Percentiles rank a stretch among this genome's conserved stretches.
phyloP scores from a whole-genome alignment of 2,797 vertebrate genomes.

The Spheniscus humboldti region DNA sequence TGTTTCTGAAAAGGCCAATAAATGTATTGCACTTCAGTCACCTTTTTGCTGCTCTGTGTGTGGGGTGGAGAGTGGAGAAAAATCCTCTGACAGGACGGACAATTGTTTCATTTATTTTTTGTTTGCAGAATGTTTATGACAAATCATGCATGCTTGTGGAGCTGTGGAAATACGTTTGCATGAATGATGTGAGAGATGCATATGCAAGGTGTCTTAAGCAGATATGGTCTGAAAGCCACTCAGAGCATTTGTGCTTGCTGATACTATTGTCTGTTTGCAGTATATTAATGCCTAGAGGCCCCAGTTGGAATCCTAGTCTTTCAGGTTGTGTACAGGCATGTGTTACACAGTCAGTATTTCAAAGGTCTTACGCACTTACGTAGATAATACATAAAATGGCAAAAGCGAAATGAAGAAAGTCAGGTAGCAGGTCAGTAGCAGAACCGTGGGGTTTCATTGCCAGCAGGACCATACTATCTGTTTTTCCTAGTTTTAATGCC shows the following conservation, averaged over 20 bases:
- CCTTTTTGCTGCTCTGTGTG: not conserved
- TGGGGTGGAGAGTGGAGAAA: not conserved
- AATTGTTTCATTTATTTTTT: not conserved
- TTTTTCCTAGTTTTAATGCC: not conserved
- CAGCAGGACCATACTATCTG: not conserved
- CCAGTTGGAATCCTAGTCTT: not conserved
- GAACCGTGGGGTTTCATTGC: not conserved
- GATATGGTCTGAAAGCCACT: not conserved
- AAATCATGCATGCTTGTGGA: not conserved
- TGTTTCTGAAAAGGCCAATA: not conserved
- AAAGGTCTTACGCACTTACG: fast-evolving
- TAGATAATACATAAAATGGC: no score
- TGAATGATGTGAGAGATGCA: fast-evolving
- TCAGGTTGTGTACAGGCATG: not conserved
- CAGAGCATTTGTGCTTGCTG: not conserved
- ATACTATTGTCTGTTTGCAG: not conserved
- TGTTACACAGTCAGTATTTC: not conserved
- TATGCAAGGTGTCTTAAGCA: not conserved
- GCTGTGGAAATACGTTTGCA: not conserved
- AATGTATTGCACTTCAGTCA: not conserved
- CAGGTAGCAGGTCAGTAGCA: not conserved
- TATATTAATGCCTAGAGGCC: not conserved
- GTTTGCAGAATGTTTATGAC: not conserved
- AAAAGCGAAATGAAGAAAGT: fast-evolving
- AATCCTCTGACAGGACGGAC: not conserved